Evolutionary conservation across 2,888 invertebrate genomes (phyloP).

Genomic region (Nomada fucata): DNA sequence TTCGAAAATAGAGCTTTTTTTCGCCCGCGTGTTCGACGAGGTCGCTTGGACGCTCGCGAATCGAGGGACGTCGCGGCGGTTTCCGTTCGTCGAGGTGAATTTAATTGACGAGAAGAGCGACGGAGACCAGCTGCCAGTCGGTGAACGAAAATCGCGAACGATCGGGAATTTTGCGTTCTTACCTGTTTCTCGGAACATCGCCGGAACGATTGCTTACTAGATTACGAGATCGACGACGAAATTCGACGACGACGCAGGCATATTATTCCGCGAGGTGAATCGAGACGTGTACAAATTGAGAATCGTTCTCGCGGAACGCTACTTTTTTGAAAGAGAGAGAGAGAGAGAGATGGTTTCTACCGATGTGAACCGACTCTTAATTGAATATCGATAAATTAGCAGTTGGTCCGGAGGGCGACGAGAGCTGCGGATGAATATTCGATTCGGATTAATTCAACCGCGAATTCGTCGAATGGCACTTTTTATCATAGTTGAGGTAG

Average conservation of each 20-base stretch:
- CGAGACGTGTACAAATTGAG: neutral
- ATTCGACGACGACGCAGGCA: neutral
- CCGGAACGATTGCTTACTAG: no score
- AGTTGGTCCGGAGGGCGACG: neutral
- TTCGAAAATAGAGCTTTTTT: neutral
- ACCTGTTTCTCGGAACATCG: no score
- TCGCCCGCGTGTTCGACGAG: no score
- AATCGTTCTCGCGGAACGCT: neutral
- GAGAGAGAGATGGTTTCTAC: neutral
- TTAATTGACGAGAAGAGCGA: neutral
- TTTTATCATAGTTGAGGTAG: neutral
- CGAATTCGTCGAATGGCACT: neutral
- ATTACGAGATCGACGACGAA: neutral
- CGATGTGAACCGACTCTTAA: neutral
- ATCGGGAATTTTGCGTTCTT: no score
- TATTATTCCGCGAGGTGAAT: neutral
- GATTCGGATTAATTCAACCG: slow-evolving; percentile 6
- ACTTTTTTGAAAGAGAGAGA: neutral
- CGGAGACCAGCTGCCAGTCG: neutral
- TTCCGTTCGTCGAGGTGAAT: neutral
- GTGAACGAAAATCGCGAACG: neutral
- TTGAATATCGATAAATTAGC: slow-evolving; percentile 11
- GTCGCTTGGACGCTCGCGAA: no score
- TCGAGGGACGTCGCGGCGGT: neutral
- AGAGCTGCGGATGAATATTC: neutral